Evolutionary conservation across 1,140 invertebrate species (phyloP).

Genomic region (Diprion similis): DNA sequence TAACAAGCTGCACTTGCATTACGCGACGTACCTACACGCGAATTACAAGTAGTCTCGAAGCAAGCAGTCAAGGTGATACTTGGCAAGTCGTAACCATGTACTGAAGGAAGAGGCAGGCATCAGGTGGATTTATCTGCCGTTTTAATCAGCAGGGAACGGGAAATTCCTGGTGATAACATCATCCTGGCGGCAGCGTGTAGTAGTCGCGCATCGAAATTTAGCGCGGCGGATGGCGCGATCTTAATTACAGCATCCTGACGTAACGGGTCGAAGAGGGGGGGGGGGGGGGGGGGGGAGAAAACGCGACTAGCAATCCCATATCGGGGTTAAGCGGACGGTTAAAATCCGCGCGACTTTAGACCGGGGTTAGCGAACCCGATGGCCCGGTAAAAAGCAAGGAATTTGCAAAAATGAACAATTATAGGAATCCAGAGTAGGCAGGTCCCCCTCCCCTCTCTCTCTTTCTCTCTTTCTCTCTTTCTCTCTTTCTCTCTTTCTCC

Average conservation of each 20-base stretch:
- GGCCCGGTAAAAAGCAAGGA: slow-evolving; percentile 52
- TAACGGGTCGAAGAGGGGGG: background rate
- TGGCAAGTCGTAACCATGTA: too few species aligned
- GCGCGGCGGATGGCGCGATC: too few species aligned
- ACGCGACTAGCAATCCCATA: background rate
- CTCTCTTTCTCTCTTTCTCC: slow-evolving; percentile 25
- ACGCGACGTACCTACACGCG: too few species aligned
- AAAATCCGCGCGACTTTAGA: slow-evolving; percentile 19
- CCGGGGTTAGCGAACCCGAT: slow-evolving; percentile 43
- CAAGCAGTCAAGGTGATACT: background rate
- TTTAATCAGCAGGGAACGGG: background rate
- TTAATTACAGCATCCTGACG: background rate
- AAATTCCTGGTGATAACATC: slow-evolving; percentile 3
- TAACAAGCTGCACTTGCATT: too few species aligned
- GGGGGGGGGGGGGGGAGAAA: background rate
- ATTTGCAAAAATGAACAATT: slow-evolving; percentile 63
- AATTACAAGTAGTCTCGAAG: too few species aligned
- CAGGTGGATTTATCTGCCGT: background rate
- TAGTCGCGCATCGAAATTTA: too few species aligned
- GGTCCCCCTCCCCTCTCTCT: slow-evolving; percentile 14
- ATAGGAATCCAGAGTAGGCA: slow-evolving; percentile 58
- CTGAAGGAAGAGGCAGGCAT: background rate
- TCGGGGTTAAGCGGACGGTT: too few species aligned
- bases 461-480: slow-evolving; percentile 19
- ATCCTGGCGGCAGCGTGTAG: background rate